These are phyloP conservation scores for Agapostemon virescens DNA, from an alignment of 2,888 invertebrate species.

Conservation along the genomic window DNA sequence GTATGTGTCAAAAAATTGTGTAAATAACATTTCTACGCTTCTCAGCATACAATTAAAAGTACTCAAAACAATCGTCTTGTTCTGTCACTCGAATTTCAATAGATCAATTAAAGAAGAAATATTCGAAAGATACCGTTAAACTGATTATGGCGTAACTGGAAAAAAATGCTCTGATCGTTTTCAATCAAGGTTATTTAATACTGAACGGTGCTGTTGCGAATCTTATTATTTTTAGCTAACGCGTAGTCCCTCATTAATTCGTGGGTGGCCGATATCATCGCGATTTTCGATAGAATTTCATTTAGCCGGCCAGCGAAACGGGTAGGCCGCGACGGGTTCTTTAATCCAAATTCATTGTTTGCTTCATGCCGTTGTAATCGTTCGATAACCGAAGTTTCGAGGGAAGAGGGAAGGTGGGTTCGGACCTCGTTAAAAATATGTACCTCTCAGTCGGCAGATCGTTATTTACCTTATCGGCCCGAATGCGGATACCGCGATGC, in stretches of 20 bases:
- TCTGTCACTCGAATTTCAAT: no score
- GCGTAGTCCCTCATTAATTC: conserved; percentile 2
- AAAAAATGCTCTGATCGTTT: not conserved
- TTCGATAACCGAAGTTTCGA: conserved; percentile 58
- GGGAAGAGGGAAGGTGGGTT: conserved; percentile 23
- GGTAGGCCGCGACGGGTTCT: not conserved
- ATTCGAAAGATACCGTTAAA: no score
- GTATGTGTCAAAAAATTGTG: no score
- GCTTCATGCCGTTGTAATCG: conserved; percentile 22
- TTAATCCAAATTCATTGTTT: conserved; percentile 44
- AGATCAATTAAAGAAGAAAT: no score
- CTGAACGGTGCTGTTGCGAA: not conserved
- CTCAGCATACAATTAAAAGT: no score
- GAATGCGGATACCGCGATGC: conserved; percentile 64
- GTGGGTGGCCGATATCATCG: conserved; percentile 1
- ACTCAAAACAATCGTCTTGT: no score
- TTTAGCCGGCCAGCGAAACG: not conserved
- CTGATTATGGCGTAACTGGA: not conserved
- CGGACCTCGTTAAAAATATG: conserved; percentile 57
- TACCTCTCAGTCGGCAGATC: conserved; percentile 44
- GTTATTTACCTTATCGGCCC: conserved; percentile 64
- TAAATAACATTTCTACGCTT: no score
- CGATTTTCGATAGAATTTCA: conserved; percentile 24
- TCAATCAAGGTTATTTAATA: not conserved
- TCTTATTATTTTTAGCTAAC: conserved; percentile 15